Conservation (phyloP, 2,888 invertebrate species). For the Agrochola litura region DNA sequence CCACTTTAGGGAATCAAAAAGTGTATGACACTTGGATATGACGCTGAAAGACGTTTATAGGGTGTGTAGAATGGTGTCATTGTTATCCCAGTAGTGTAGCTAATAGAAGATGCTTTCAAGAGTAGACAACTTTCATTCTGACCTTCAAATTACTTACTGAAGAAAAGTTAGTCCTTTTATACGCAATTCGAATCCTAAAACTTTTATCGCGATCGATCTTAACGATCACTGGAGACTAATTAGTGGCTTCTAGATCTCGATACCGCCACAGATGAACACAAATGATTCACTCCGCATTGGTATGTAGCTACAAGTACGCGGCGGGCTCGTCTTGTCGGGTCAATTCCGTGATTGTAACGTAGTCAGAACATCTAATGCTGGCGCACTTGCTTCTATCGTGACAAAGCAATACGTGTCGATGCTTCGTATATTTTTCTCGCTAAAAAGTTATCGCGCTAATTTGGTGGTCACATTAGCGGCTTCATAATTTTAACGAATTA, state of each 20-base stretch:
- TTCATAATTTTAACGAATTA: too few relatives aligned
- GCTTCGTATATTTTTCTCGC: too few relatives aligned
- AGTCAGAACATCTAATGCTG: too few relatives aligned
- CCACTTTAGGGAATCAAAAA: slow-evolving; percentile 60
- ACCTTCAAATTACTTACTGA: background rate
- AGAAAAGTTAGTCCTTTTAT: background rate
- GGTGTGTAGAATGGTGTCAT: slow-evolving; percentile 10
- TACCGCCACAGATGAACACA: too few relatives aligned
- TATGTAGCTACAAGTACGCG: too few relatives aligned
- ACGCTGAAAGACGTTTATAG: slow-evolving; percentile 25
- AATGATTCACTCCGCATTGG: too few relatives aligned
- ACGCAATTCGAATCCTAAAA: background rate
- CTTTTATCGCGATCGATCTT: slow-evolving; percentile 5
- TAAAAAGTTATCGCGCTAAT: too few relatives aligned
- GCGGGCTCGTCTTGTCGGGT: too few relatives aligned
- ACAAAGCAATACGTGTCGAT: too few relatives aligned
- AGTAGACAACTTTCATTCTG: background rate
- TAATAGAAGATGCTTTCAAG: background rate
- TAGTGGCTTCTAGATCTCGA: background rate
- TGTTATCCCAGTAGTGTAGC: background rate
- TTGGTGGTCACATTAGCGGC: too few relatives aligned
- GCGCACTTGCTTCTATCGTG: too few relatives aligned
- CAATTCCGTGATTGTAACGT: too few relatives aligned
- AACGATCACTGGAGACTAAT: slow-evolving; percentile 22
- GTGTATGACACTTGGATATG: slow-evolving; percentile 43